Evolutionary conservation across 2,888 invertebrate genomes (phyloP).

Genomic region (Tenthredo mesomela): DNA sequence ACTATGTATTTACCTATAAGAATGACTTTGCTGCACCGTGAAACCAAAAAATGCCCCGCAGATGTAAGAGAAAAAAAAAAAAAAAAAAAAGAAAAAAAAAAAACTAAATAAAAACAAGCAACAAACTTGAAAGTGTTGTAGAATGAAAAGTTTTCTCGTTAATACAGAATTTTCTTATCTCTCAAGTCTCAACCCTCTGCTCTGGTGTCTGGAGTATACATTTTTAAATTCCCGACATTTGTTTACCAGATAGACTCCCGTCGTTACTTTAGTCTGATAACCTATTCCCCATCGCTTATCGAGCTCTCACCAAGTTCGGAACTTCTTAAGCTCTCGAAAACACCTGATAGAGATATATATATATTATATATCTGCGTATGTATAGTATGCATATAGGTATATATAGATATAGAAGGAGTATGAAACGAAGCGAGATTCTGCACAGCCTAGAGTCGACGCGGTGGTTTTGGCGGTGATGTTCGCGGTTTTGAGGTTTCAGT

Average conservation of each 20-base stretch:
- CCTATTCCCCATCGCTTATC: constrained; percentile 50
- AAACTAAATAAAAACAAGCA: not conserved
- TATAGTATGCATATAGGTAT: not conserved
- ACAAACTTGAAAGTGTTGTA: not conserved
- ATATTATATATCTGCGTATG: not conserved
- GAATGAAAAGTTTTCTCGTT: constrained; percentile 27
- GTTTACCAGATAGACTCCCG: constrained; percentile 30
- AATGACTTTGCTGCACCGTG: not conserved
- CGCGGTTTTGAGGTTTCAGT: constrained; percentile 42
- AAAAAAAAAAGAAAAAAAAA: not conserved
- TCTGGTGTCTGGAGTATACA: not conserved
- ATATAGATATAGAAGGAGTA: not conserved
- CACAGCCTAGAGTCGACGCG: constrained; percentile 13
- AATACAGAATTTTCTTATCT: constrained; percentile 23
- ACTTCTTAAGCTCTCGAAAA: constrained; percentile 45
- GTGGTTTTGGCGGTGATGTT: constrained; percentile 47
- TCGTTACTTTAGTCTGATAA: constrained; percentile 39
- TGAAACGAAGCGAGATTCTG: constrained; percentile 9
- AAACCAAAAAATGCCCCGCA: not conserved
- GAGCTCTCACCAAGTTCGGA: constrained; percentile 46
- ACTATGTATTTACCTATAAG: not conserved
- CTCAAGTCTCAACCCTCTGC: not conserved
- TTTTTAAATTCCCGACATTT: constrained; percentile 27
- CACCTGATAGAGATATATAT: constrained; percentile 23
- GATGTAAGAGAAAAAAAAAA: not conserved